phyloP scores from a whole-genome alignment of 2,888 invertebrate genomes.

The Punctoribates punctum region DNA sequence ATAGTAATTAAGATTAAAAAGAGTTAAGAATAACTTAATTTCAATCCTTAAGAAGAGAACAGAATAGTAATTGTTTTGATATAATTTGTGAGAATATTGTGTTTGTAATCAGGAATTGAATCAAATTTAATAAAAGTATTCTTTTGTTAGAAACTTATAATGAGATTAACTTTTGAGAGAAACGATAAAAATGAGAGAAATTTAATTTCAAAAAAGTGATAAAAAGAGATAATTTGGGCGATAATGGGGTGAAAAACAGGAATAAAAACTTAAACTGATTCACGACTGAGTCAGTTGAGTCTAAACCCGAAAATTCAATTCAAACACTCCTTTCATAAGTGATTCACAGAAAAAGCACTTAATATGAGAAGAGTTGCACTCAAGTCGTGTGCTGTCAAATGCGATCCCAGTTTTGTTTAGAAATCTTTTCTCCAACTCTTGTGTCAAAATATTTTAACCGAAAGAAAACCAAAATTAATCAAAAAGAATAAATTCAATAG shows the following conservation, averaged over 20 bases:
- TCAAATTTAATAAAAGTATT: no score
- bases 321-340: slow-evolving; percentile 25
- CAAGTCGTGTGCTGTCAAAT: slow-evolving; percentile 9
- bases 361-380: neutral
- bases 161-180: neutral
- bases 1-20: no score
- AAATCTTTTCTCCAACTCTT: neutral
- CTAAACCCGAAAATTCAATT: neutral
- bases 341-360: slow-evolving; percentile 26
- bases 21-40: no score
- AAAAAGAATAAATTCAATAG: no score
- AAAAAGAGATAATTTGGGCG: neutral
- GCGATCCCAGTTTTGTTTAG: neutral
- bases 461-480: neutral
- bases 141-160: no score
- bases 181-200: neutral
- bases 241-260: neutral
- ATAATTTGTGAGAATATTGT: no score
- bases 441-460: slow-evolving; percentile 10
- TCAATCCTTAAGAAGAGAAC: no score
- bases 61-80: no score
- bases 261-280: neutral
- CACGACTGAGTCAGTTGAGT: neutral
- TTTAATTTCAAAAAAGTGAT: neutral
- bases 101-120: no score